Conservation (phyloP, 2,113 vertebrate genomes). For the Heteronetta atricapilla region DNA sequence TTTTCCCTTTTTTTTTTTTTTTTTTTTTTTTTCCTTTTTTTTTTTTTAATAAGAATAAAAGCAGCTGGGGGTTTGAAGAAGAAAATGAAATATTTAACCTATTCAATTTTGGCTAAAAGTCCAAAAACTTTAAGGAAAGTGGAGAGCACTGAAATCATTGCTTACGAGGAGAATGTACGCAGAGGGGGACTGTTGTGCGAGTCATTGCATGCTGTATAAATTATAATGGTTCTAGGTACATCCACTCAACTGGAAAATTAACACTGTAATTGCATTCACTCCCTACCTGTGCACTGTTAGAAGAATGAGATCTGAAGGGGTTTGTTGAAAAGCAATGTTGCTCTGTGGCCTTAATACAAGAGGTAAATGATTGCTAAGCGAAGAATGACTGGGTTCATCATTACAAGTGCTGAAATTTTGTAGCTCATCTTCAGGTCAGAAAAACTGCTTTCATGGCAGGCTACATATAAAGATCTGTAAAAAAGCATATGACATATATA, state of each 20-base stretch:
- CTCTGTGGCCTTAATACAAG: background rate
- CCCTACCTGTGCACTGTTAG: background rate
- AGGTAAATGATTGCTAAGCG: background rate
- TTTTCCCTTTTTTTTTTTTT: no score
- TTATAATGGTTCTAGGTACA: background rate
- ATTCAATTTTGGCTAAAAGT: background rate
- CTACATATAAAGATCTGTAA: background rate
- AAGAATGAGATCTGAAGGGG: background rate
- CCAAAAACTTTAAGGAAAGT: background rate
- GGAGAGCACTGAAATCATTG: background rate
- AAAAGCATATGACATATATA: background rate
- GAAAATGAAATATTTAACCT: no score
- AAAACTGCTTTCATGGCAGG: background rate
- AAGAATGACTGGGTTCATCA: background rate
- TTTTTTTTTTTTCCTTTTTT: no score
- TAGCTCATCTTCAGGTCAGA: background rate
- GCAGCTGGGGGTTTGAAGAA: background rate
- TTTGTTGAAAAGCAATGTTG: background rate
- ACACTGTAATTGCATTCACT: background rate
- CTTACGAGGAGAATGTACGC: background rate
- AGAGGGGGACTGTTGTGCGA: rapidly evolving
- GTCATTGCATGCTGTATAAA: background rate
- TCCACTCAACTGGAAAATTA: background rate
- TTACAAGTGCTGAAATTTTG: background rate
- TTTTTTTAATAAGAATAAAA: background rate